Base-by-base conservation (phyloP, 2,797 vertebrate species). In the Ispidina lecontei region DNA sequence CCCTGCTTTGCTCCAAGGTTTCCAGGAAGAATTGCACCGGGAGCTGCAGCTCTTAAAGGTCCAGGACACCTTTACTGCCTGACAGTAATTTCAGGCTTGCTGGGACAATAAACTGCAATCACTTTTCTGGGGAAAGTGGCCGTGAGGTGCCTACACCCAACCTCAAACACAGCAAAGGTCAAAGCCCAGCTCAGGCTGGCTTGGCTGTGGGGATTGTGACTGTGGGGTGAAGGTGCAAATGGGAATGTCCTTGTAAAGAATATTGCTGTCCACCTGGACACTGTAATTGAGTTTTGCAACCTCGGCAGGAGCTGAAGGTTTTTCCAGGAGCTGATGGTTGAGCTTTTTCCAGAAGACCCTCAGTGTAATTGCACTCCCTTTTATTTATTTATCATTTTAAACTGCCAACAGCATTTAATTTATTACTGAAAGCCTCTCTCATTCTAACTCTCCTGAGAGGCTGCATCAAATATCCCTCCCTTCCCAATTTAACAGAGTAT, bases 361-460 rank as follows among this genome's bases (percentile, higher is more conserved):
- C 77, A 33, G 3, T 55, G 67, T 78, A 64, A 84, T 65, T 72
- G 23, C 26, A 39, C 46, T 88, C 4, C 14, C 12, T 93, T 88
- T 91, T 71, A 80, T 79, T 82, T 91, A 62, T 78, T 86, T 71
- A 91, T 35, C 29, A 77, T 46, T 90, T 90, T 58, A 74, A 90
- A 78, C 47, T 79, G 78, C 68, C 6, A 2, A 59, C 43, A 73
- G 33, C 31, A n/a, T 71, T 82, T 79, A 37, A 87, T 93, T 82
- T 84, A 60, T 76, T 64, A 77, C 25, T 60, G 56, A 93, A 93
- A 87, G 82, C 22, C 11, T 52, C 84, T 76, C 37, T 91, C 60
- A 73, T 64, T 54, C 44, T 75, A 19, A 62, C 12, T 58, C 33
- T 80, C 43, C 47, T 51, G 70, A 84, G 55, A 86, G 74, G 26